Evolutionary conservation across 2,888 invertebrate genomes (phyloP).

Genomic region (Gymnoscelis rufifasciata): DNA sequence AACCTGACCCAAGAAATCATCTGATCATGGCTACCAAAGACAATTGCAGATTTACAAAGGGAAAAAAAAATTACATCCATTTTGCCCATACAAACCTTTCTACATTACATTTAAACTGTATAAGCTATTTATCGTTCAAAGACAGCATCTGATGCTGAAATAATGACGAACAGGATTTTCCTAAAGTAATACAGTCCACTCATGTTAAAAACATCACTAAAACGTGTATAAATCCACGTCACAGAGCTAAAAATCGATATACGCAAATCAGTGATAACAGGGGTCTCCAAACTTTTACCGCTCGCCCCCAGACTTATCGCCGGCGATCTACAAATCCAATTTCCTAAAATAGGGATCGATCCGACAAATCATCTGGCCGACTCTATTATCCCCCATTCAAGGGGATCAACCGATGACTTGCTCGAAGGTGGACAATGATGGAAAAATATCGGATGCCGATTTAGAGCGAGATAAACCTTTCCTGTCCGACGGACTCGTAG

Average conservation of each 20-base stretch:
- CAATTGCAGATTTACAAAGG: no score
- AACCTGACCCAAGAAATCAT: no score
- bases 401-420: constrained; percentile 44
- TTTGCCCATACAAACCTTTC: no score
- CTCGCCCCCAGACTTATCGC: constrained; percentile 58
- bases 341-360: constrained; percentile 79
- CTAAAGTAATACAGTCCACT: no score
- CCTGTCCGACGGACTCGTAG: constrained; percentile 10
- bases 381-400: constrained; percentile 40
- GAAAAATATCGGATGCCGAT: constrained; percentile 25
- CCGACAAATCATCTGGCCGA: constrained; percentile 75
- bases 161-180: no score
- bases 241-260: constrained; percentile 61
- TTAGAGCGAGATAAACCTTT: constrained; percentile 20
- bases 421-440: constrained; percentile 36
- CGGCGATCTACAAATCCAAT: constrained; percentile 79
- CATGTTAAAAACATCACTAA: constrained; percentile 11
- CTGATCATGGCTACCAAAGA: no score
- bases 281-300: constrained; percentile 62
- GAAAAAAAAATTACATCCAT: no score
- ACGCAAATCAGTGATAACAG: constrained; percentile 75
- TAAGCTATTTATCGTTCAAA: no score
- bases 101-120: no score
- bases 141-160: no score
- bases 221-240: constrained; percentile 53